Base-by-base conservation (phyloP, 1,140 invertebrate genomes). In the Ostrea edulis region DNA sequence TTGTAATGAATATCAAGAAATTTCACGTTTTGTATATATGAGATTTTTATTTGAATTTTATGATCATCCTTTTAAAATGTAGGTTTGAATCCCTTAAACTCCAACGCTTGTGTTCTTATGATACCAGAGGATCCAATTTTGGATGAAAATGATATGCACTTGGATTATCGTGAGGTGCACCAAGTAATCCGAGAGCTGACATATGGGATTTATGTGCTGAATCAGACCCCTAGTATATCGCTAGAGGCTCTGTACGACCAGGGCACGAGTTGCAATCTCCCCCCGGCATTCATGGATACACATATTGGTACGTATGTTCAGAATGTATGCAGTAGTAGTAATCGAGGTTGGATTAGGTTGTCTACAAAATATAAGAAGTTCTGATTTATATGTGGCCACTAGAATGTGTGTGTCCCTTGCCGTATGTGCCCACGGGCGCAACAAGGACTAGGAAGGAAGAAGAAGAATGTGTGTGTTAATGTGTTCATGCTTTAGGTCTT, bases 251-350 rank as follows among this genome's bases (percentile, higher is more conserved):
- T 95, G 84, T 95, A 91, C 91, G 95, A 95, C 85, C 91, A 93
- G 68, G 94, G 93, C 53, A 93, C 94, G 14, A 85, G 92, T 0
- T 93, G 93, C 88, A 93, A 94, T 83, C 44, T 95, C 14, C 94
- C 95, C 0, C 94, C 94, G n/a, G 94, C 94, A 4, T 95, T 95
- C 87, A 85, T 93, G 12, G 94, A 95, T 87, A 95, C 95, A 0
- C 90, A 91, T 44, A 89, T 95, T 12, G 93, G 94, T 17, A 35
- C 0, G 68, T 77, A 62, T 62, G 35, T 2, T 44, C 35, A 44
- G 35, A 44, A 2, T 44, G 35, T 44, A 44, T 44, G 35, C n/a
- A 44, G 35, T 5, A 5, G 5, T 44, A 44, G 35, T 44, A 5
- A 44, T 44, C 35, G 2, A 44, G 35, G 2, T 44, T 44, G 35